Evolutionary conservation across 2,888 invertebrate genomes (phyloP), one percentile per base, ranked within the genome.

Genomic region (Erebia ligea): DNA sequence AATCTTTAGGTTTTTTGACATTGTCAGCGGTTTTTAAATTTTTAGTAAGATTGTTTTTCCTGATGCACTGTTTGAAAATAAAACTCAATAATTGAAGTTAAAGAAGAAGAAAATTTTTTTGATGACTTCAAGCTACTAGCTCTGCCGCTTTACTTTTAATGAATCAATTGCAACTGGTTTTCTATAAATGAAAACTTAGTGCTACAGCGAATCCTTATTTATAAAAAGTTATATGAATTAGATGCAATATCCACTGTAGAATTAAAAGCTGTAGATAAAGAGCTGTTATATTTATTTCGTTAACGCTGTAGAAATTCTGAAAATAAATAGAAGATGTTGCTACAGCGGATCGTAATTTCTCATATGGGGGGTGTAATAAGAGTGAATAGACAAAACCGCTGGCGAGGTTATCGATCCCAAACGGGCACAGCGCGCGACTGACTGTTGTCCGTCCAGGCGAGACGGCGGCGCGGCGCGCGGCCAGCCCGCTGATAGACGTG

Each of bases 401-500:
- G 81, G 81, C 82, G 81, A 72, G 71, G 74, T 75, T 74, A 72
- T 76, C 71, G 72, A 69, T 77, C 77, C 77, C 76, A 76, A 76
- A 76, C 77, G 78, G 76, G 77, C 77, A 73, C 77, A 75, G 78
- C 74, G 79, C 76, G 76, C 77, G 76, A 77, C 77, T 76, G 76
- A 76, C 77, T 76, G 74, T 76, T 74, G 78, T 77, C 80, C 84
- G 81, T 90, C 77, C 90, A 95, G 95, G 95, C 95, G 95, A 95
- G 92, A 94, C 95, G 92, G 94, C 94, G 86, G 86, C 93, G 91
- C 87, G 94, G 87, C 89, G 94, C 90, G 87, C 93, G 93, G 83
- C 94, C 92, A 95, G 95, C 90, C 95, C 95, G 83, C 94, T 95
- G 89, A 95, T 95, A 84, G 95, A 95, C 90, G 95, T 95, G 86